Base-by-base conservation (phyloP, 2,888 invertebrate genomes). In the Eulithis testata region DNA sequence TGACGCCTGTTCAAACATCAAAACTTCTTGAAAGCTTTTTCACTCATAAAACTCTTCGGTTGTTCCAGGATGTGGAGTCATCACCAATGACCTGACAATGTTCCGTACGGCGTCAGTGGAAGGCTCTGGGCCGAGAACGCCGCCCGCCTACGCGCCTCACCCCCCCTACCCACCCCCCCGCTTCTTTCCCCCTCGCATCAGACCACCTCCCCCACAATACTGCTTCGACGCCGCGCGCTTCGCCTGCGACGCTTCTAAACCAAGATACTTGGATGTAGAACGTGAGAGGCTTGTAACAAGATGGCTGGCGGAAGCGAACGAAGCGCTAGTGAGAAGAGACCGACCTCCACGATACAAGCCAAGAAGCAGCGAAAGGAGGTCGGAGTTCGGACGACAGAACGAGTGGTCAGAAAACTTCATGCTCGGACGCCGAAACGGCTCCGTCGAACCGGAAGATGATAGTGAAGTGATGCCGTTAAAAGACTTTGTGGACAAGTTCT, bases 401-500 rank as follows among this genome's bases (percentile, higher is more conserved):
- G 92, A 93, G 73, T 92, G 92, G 92, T 84, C 91, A 4, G 93
- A 93, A 65, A 93, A 93, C 73, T 92, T 93, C 51, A 73, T 92
- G 27, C 75, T 93, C 3, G 89, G 91, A 4, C 80, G 89, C 71
- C 78, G 88, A 63, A 93, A 87, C 60, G 91, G 90, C 0, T 92
- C 92, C 0, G 85, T 85, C 0, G 93, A 93, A 55, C 89, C 90
- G 0, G 93, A 93, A 66, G 94, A 93, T 50, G 93, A 91, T 68
- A 90, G 89, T 88, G 93, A 93, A 79, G 88, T 89, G 80, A 87
- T 93, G 86, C 87, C 90, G 7, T 82, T 93, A 50, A 93, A 94
- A 74, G 94, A 95, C 76, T 95, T 95, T 81, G 90, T 95, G 77
- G 94, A 95, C 77, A 92, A 94, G 84, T 95, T 94, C 78, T 94